phyloP scores from a whole-genome alignment of 2,113 vertebrate genomes.

The Antennarius striatus region DNA sequence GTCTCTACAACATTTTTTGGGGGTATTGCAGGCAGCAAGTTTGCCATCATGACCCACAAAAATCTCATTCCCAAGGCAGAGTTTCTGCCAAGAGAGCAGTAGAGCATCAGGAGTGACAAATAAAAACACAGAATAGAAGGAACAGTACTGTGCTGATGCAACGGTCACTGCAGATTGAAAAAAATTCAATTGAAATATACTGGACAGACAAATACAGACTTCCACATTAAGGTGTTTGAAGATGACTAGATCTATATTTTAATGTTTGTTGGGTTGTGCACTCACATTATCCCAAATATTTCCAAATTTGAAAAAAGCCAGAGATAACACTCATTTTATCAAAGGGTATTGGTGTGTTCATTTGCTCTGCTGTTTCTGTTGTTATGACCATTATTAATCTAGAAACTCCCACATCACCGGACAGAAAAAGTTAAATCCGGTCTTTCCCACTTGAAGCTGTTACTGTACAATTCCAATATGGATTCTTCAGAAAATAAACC shows the following conservation, averaged over 20 bases:
- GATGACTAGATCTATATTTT: too few relatives aligned
- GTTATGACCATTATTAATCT: neutral
- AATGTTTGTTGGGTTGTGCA: too few relatives aligned
- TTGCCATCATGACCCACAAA: conserved; percentile 26
- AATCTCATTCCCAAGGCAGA: conserved; percentile 23
- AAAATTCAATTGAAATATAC: too few relatives aligned
- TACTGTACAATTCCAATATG: too few relatives aligned
- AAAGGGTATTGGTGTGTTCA: too few relatives aligned
- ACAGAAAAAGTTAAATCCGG: neutral
- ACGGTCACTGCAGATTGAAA: too few relatives aligned
- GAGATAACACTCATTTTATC: too few relatives aligned
- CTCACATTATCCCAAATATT: too few relatives aligned
- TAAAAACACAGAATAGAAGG: neutral
- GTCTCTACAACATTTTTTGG: conserved; percentile 23
- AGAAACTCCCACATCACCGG: conserved; percentile 16
- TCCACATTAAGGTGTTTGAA: too few relatives aligned
- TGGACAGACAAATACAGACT: too few relatives aligned
- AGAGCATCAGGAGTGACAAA: conserved; percentile 3
- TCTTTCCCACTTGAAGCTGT: neutral
- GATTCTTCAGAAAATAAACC: too few relatives aligned
- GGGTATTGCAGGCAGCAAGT: conserved; percentile 16
- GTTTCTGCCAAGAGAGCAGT: neutral
- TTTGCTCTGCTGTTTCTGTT: neutral
- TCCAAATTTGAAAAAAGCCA: neutral
- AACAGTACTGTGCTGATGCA: neutral